Conservation (phyloP, 2,888 invertebrate genomes). For the Alsophila aescularia region DNA sequence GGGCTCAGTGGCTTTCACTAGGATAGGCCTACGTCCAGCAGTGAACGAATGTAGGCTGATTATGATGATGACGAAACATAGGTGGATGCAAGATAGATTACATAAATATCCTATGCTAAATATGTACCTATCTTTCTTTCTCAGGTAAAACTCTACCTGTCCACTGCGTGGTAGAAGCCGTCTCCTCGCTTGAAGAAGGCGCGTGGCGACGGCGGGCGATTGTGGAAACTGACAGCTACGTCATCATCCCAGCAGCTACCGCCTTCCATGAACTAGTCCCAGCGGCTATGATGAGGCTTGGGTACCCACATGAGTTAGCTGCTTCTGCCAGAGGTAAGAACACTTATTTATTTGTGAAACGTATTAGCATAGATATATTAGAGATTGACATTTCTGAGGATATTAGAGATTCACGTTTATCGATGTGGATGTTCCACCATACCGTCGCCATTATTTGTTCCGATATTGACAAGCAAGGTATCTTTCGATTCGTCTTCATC, state of each 20-base stretch:
- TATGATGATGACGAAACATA: too few species aligned
- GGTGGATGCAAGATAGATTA: too few species aligned
- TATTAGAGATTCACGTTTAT: too few species aligned
- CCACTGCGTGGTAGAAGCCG: conserved; percentile 97
- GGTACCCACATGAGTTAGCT: conserved; percentile 94
- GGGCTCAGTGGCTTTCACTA: too few species aligned
- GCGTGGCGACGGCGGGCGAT: conserved; percentile 87
- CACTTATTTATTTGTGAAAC: not conserved
- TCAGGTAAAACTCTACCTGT: conserved; percentile 91
- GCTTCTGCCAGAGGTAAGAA: conserved; percentile 90
- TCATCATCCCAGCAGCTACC: conserved; percentile 96
- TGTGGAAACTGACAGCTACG: conserved; percentile 97
- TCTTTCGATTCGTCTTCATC: too few species aligned
- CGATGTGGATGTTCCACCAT: too few species aligned
- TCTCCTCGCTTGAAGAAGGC: conserved; percentile 88
- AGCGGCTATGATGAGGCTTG: conserved; percentile 95
- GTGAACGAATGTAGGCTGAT: too few species aligned
- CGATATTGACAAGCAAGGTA: too few species aligned
- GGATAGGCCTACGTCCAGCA: too few species aligned
- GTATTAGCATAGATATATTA: too few species aligned
- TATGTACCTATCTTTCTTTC: conserved; percentile 34
- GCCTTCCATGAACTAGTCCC: conserved; percentile 96
- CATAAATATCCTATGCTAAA: not conserved
- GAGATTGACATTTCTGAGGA: too few species aligned
- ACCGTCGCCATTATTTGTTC: too few species aligned